Evolutionary conservation across 1,140 invertebrate genomes (phyloP), one percentile per base, ranked within the genome.

Genomic region (Drosophila malerkotliana): DNA sequence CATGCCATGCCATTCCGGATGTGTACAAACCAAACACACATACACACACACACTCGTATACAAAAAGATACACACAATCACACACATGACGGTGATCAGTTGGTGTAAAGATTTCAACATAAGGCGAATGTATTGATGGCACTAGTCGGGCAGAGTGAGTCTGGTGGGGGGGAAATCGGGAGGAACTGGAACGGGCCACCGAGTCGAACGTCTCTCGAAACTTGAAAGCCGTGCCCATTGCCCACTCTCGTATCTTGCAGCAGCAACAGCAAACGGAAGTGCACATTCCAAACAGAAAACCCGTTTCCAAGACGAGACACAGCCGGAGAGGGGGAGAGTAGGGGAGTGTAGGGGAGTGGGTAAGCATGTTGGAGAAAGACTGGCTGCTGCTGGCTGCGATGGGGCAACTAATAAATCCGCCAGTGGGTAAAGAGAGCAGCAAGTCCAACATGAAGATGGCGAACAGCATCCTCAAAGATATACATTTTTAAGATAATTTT

Each of bases 361-460:
- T 41, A 52, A 47, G 52, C 24, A 60, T 56, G 79, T 79, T 68
- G 79, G 83, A 83, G 83, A 88, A 88, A 87, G 83, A 88, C 61
- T 28, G 26, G 81, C 48, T 52, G 54, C 37, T 41, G 54, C 21
- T 15, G 54, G 24, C 41, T 41, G 57, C 41, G 64, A 81, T 66
- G 61, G 73, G 63, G 62, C 77, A 76, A 79, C 75, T 79, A 88
- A 88, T 88, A 88, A 88, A 89, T 89, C 82, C 82, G 88, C 77
- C 88, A 90, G 82, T 90, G 82, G 87, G 88, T 90, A 90, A 90
- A 87, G 88, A 90, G 88, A 90, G 87, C 88, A 90, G 73, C 79
- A 52, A 76, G 57, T 54, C 57, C 10, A 12, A 76, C 48, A 53
- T 58, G 30, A 53, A 76, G 75, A 68, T 68, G 62, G 61, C 52